Percentiles rank a stretch among this genome's conserved stretches.
These are phyloP conservation scores for Asbolus verrucosus DNA, from an alignment of 1,140 invertebrate genomes.

Conservation along the genomic window DNA sequence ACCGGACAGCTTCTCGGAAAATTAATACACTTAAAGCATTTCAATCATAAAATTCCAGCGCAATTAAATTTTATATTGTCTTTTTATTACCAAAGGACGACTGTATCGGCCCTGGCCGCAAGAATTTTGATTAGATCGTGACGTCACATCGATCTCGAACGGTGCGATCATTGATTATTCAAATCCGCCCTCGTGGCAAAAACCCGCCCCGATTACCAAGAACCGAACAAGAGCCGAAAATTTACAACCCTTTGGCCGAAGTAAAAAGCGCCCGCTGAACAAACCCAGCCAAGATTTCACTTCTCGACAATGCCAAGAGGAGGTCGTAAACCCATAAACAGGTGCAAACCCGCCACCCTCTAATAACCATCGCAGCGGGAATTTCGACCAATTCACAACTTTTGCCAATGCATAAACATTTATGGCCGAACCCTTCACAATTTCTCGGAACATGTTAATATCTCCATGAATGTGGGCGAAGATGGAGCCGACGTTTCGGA, in stretches of 20 bases:
- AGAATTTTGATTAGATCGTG: conserved; percentile 7
- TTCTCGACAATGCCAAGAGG: conserved; percentile 46
- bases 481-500: conserved; percentile 9
- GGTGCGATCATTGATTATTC: conserved; percentile 2
- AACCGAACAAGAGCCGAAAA: conserved; percentile 24
- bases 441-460: conserved; percentile 2
- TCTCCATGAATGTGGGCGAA: conserved; percentile 32
- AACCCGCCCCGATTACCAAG: conserved; percentile 4
- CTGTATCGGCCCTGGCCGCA: not conserved
- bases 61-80: conserved; percentile 34
- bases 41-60: conserved; percentile 19
- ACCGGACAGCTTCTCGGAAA: conserved; percentile 5
- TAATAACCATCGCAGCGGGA: conserved; percentile 30
- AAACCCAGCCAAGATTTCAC: conserved; percentile 47
- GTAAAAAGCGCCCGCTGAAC: conserved; percentile 49
- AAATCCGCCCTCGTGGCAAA: conserved; percentile 3
- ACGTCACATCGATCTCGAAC: conserved; percentile 7
- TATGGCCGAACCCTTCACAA: not conserved
- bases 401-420: not conserved
- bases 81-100: conserved; percentile 19
- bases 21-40: conserved; percentile 8
- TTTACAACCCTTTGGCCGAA: conserved; percentile 52
- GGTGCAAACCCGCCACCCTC: conserved; percentile 45
- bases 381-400: conserved; percentile 25
- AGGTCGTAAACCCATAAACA: conserved; percentile 48